Conservation (phyloP, 2,888 invertebrate species). For the Elegia similella region DNA sequence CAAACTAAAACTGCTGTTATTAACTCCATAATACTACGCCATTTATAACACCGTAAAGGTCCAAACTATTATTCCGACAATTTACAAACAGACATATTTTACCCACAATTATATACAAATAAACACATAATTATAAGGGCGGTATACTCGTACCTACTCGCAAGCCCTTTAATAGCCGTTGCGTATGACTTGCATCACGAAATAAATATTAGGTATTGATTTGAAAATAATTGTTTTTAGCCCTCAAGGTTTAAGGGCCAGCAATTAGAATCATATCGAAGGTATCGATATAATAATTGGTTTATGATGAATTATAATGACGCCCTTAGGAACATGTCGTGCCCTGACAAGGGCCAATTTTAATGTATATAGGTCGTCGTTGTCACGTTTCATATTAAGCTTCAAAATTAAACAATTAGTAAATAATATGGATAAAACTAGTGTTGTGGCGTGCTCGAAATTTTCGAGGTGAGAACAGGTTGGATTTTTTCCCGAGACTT, state of each 20-base stretch:
- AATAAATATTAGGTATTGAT: conserved; percentile 10
- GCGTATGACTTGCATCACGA: conserved; percentile 7
- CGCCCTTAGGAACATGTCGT: conserved; percentile 20
- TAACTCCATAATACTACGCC: neutral
- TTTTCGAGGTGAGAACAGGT: too few relatives aligned
- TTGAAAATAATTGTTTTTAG: conserved; percentile 26
- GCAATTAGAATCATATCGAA: conserved; percentile 22
- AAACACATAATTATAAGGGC: conserved; percentile 15
- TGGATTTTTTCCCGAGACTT: too few relatives aligned
- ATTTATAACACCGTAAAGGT: conserved; percentile 1
- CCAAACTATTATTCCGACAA: neutral
- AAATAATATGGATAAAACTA: too few relatives aligned
- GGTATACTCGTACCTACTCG: neutral
- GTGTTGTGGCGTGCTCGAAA: too few relatives aligned
- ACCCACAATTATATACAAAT: conserved; percentile 4
- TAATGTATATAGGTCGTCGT: neutral
- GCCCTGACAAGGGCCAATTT: neutral
- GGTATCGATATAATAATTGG: conserved; percentile 22
- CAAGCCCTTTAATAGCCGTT: conserved; percentile 6
- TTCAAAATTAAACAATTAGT: too few relatives aligned
- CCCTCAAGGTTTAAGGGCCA: conserved; percentile 22
- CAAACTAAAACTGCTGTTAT: neutral
- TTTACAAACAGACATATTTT: conserved; percentile 12
- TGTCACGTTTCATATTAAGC: too few relatives aligned
- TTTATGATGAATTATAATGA: conserved; percentile 22